A percentile compares a stretch with the other conserved stretches of the same genome.
phyloP scores from a whole-genome alignment of 2,888 invertebrate species.

The Drosophila fulvimacula region DNA sequence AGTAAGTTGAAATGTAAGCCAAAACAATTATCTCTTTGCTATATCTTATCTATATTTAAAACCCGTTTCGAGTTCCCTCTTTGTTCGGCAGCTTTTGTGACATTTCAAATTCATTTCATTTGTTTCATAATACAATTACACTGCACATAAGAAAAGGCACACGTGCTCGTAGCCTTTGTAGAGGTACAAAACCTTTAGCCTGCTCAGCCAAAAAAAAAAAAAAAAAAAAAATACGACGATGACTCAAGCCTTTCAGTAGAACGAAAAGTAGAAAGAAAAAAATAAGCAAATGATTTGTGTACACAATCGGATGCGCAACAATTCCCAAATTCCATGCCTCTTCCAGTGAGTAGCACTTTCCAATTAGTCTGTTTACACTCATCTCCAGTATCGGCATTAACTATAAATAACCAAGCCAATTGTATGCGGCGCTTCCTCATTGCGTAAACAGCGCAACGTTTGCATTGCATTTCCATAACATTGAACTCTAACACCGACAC shows the following conservation, averaged over 20 bases:
- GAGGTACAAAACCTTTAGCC: conserved; percentile 13
- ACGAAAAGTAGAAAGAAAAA: neutral
- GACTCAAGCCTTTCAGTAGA: conserved; percentile 41
- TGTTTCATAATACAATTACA: conserved; percentile 62
- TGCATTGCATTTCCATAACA: conserved; percentile 53
- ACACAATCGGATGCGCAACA: conserved; percentile 34
- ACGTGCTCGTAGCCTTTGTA: conserved; percentile 39
- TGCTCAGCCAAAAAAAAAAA: conserved; percentile 20
- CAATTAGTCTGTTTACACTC: conserved; percentile 49
- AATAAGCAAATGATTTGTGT: conserved; percentile 22
- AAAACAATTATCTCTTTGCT: neutral
- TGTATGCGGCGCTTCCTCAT: conserved; percentile 33
- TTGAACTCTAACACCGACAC: conserved; percentile 40
- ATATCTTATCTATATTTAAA: neutral
- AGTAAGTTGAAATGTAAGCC: neutral
- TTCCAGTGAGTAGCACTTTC: conserved; percentile 21
- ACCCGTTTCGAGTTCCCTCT: neutral
- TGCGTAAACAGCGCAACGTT: conserved; percentile 40
- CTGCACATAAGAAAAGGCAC: conserved; percentile 25
- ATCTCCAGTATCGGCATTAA: conserved; percentile 21
- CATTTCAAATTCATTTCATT: conserved; percentile 6
- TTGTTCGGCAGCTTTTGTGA: conserved; percentile 4
- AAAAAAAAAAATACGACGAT: conserved; percentile 15
- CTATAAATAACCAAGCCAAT: conserved; percentile 45
- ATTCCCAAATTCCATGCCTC: conserved; percentile 10